Percentiles rank a stretch among this genome's conserved stretches.
Conservation (phyloP, 2,888 invertebrate species). For the Galeopsomyia nigrocyanea region DNA sequence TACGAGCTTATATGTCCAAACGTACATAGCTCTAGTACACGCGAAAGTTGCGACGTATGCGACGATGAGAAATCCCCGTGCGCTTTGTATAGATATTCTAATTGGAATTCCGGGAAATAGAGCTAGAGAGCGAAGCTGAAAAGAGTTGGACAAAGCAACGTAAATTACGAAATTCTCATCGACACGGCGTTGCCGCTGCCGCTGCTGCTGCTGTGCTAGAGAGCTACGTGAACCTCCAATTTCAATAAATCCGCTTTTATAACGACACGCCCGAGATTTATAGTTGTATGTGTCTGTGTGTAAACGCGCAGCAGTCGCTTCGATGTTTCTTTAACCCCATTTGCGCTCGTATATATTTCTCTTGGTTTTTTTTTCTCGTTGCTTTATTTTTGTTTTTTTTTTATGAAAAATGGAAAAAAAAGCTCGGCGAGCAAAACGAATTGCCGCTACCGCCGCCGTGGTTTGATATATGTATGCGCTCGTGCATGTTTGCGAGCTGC, state of each 20-base stretch:
- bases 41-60: no score
- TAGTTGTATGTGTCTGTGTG: slow-evolving; percentile 30
- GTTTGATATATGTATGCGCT: slow-evolving; percentile 9
- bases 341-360: slow-evolving; percentile 20
- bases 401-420: not conserved
- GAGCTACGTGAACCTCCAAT: slow-evolving; percentile 27
- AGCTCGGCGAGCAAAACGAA: not conserved
- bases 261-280: slow-evolving; percentile 46
- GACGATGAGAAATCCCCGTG: no score
- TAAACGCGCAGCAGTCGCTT: slow-evolving; percentile 7
- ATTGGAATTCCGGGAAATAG: no score
- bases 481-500: slow-evolving; percentile 16
- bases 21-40: no score
- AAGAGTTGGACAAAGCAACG: slow-evolving; percentile 24
- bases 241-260: slow-evolving; percentile 49
- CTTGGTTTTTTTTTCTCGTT: not conserved
- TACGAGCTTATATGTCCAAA: no score
- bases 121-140: not conserved
- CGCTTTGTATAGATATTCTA: no score
- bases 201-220: no score
- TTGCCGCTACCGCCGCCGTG: slow-evolving; percentile 2
- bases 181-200: slow-evolving; percentile 1
- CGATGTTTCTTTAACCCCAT: slow-evolving; percentile 31
- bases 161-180: slow-evolving; percentile 44
- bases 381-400: slow-evolving; percentile 11